Conservation (phyloP, 2,797 vertebrate species). For the Buphagus erythrorhynchus region DNA sequence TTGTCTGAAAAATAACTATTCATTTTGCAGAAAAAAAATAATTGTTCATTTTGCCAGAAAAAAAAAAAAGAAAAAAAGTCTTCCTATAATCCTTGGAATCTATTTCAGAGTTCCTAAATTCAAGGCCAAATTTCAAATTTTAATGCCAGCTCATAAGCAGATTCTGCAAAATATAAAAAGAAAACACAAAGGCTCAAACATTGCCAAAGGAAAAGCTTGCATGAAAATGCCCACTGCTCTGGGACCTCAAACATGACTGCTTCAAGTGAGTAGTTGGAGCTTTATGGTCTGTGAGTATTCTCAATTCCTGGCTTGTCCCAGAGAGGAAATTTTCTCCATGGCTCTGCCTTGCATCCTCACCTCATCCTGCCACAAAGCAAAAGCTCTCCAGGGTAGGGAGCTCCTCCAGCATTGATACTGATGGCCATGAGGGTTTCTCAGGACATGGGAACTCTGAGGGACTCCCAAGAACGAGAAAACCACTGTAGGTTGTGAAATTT, state of each 20-base stretch:
- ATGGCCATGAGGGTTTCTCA: not conserved
- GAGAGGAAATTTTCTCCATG: not conserved
- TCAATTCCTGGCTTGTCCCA: not conserved
- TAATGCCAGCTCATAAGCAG: not conserved
- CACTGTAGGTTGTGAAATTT: not conserved
- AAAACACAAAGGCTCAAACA: not conserved
- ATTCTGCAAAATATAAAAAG: not conserved
- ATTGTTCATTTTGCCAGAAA: not conserved
- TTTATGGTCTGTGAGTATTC: not conserved
- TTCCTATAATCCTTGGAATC: not conserved
- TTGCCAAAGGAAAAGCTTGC: not conserved
- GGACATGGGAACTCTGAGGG: fast-evolving
- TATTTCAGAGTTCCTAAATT: not conserved
- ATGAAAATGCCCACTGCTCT: not conserved
- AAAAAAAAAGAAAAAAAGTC: not conserved
- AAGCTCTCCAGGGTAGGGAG: not conserved
- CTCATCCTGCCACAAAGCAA: not conserved
- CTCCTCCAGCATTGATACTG: not conserved
- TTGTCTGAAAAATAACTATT: not conserved
- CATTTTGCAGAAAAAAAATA: constrained; percentile 2
- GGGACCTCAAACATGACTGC: not conserved
- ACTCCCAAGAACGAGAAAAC: not conserved
- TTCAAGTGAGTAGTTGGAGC: not conserved
- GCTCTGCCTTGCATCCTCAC: not conserved
- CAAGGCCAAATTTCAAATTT: not conserved